Percentiles rank a stretch among this genome's conserved stretches.
Evolutionary conservation across 2,113 vertebrate species (phyloP).

Genomic region (Brachirus orientalis): DNA sequence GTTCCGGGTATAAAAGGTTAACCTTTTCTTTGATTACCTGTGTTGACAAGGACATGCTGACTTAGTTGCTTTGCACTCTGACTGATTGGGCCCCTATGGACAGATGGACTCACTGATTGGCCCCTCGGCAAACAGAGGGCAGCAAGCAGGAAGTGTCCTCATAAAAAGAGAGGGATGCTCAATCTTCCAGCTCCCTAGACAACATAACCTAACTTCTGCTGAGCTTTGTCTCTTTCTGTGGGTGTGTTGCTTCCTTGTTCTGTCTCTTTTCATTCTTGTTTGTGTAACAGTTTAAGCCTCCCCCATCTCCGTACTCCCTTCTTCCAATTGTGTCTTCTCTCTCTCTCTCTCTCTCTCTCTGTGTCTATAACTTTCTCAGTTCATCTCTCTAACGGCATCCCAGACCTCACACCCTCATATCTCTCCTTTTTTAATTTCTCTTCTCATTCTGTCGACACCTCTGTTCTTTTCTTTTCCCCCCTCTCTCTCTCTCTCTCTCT

Average conservation of each 20-base stretch:
- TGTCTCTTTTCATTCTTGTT: conserved; percentile 34
- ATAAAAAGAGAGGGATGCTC: conserved; percentile 62
- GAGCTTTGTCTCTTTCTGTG: conserved; percentile 43
- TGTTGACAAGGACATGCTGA: conserved; percentile 69
- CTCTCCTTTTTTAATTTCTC: conserved; percentile 14
- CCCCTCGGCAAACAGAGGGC: conserved; percentile 34
- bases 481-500: conserved; percentile 6
- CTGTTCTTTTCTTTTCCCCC: conserved; percentile 24
- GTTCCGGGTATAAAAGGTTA: no score
- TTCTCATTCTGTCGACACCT: conserved; percentile 7
- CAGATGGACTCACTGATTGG: conserved; percentile 61
- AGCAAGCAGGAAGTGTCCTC: conserved; percentile 55
- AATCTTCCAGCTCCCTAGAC: conserved; percentile 61
- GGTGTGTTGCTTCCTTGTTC: conserved; percentile 14
- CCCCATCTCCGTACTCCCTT: not conserved
- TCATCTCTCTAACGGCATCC: conserved; percentile 22
- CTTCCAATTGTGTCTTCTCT: conserved; percentile 23
- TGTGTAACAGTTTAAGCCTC: conserved; percentile 24
- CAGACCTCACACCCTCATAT: conserved; percentile 31
- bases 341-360: conserved; percentile 15
- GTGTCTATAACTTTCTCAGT: conserved; percentile 20
- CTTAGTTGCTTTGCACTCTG: conserved; percentile 51
- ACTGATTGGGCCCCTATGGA: conserved; percentile 70
- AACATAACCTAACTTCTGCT: conserved; percentile 47
- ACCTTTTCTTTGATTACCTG: conserved; percentile 64